Conservation (phyloP, 2,888 invertebrate genomes). For the Crocallis elinguaria region DNA sequence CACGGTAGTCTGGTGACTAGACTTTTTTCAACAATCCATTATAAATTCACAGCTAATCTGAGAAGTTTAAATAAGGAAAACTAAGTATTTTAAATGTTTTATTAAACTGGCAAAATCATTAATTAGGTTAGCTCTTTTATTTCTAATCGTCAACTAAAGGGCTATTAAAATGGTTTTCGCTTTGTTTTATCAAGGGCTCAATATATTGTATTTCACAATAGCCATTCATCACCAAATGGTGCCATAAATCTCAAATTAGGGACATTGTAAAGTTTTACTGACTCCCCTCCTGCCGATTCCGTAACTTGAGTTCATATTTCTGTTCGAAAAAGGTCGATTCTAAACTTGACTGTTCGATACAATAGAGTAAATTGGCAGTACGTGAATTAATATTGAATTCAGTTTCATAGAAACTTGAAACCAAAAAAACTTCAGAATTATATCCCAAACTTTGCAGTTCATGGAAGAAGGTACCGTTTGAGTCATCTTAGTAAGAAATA, state of each 20-base stretch:
- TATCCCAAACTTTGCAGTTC: too few species aligned
- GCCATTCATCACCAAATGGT: conserved; percentile 62
- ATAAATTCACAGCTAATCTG: too few species aligned
- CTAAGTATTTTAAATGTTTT: too few species aligned
- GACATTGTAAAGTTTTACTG: conserved; percentile 76
- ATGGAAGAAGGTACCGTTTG: too few species aligned
- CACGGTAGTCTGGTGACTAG: too few species aligned
- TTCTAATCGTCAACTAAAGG: conserved; percentile 2
- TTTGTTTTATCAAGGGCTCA: conserved; percentile 34
- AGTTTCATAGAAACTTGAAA: too few species aligned
- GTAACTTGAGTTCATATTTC: conserved; percentile 61
- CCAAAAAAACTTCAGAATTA: too few species aligned
- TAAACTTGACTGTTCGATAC: conserved; percentile 4
- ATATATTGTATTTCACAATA: conserved; percentile 69
- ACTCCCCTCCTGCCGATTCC: conserved; percentile 59
- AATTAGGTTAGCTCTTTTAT: neutral
- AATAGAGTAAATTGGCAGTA: neutral
- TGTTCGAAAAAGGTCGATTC: conserved; percentile 31
- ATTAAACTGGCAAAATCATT: too few species aligned
- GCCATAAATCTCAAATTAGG: conserved; percentile 72
- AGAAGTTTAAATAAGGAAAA: too few species aligned
- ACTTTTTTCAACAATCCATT: too few species aligned
- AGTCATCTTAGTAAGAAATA: too few species aligned
- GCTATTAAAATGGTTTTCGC: conserved; percentile 12
- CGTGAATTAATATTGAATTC: neutral